These are phyloP conservation scores for Baronia brevicornis DNA, from an alignment of 2,888 invertebrate genomes.

Conservation along the genomic window DNA sequence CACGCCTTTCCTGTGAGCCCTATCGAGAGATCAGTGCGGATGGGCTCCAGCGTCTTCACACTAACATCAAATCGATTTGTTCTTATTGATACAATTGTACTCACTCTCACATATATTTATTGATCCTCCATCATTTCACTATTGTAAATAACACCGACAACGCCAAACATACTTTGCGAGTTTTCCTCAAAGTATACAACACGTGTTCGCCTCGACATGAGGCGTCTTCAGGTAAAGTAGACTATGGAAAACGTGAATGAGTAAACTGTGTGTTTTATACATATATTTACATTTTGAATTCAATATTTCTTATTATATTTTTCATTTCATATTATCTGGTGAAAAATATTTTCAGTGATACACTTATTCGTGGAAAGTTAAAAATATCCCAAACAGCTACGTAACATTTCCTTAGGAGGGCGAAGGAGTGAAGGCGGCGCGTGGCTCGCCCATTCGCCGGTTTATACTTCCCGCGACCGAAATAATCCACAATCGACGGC, in stretches of 20 bases:
- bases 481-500: slow-evolving; percentile 66
- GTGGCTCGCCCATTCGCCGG: slow-evolving; percentile 34
- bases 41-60: slow-evolving; percentile 27
- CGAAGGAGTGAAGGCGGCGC: slow-evolving; percentile 20
- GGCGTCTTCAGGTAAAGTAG: no score
- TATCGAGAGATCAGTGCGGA: slow-evolving; percentile 31
- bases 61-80: slow-evolving; percentile 27
- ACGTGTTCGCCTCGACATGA: no score
- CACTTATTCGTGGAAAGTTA: slow-evolving; percentile 36
- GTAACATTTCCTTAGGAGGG: slow-evolving; percentile 51
- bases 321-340: no score
- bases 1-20: slow-evolving; percentile 37
- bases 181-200: no score
- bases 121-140: neutral
- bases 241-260: no score
- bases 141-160: no score
- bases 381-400: slow-evolving; percentile 29
- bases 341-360: no score
- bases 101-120: slow-evolving; percentile 19
- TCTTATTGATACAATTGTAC: slow-evolving; percentile 26
- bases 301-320: no score
- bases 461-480: slow-evolving; percentile 65
- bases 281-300: no score
- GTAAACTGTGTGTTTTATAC: no score
- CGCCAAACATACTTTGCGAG: no score